phyloP scores from a whole-genome alignment of 2,888 invertebrate species.

The Drosophila macrospina region DNA sequence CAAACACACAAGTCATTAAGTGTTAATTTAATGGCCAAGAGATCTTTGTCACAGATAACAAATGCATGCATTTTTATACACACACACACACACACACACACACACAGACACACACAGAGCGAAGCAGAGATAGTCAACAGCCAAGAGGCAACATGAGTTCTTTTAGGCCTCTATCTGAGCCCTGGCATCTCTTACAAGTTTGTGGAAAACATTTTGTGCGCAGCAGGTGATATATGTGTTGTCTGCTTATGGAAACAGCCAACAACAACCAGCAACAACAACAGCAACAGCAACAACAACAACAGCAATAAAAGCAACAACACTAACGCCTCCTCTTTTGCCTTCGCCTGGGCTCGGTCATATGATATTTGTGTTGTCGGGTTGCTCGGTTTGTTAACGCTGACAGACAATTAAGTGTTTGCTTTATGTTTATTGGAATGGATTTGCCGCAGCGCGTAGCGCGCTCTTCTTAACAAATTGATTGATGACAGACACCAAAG shows the following conservation, averaged over 20 bases:
- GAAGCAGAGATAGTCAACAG: slow-evolving; percentile 23
- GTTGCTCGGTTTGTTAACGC: slow-evolving; percentile 79
- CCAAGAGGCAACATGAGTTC: slow-evolving; percentile 58
- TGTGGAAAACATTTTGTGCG: slow-evolving; percentile 80
- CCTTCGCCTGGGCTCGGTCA: slow-evolving; percentile 47
- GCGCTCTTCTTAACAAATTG: slow-evolving; percentile 75
- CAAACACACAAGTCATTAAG: slow-evolving; percentile 78
- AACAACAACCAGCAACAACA: slow-evolving; percentile 32
- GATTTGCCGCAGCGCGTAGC: slow-evolving; percentile 59
- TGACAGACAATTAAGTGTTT: slow-evolving; percentile 82
- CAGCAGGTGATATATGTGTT: slow-evolving; percentile 80
- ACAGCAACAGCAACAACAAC: slow-evolving; percentile 27
- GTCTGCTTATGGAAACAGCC: slow-evolving; percentile 63
- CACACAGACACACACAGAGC: background rate
- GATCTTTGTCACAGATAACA: slow-evolving; percentile 81
- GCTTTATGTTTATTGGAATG: slow-evolving; percentile 81
- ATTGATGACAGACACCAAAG: slow-evolving; percentile 71
- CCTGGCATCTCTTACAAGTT: slow-evolving; percentile 78
- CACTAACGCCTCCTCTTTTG: slow-evolving; percentile 57
- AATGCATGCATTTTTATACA: slow-evolving; percentile 68
- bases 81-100: slow-evolving; percentile 17
- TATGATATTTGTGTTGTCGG: slow-evolving; percentile 79
- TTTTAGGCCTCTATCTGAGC: slow-evolving; percentile 66
- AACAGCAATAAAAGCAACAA: slow-evolving; percentile 36
- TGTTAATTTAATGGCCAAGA: slow-evolving; percentile 82